Evolutionary conservation across 2,888 invertebrate species (phyloP).

Genomic region (Macaria liturata): DNA sequence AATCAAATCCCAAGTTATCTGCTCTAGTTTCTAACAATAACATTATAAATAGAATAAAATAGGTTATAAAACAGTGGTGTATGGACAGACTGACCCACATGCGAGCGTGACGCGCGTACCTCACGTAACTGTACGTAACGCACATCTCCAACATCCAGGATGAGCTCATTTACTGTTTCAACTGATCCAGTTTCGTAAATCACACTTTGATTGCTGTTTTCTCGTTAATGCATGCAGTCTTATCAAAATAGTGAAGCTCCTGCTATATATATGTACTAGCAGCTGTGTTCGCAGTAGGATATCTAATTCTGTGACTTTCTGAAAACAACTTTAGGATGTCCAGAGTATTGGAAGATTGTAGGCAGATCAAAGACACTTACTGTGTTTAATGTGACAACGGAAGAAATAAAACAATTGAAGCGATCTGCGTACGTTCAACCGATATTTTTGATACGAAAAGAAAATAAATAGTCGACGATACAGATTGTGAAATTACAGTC

Average conservation of each 20-base stretch:
- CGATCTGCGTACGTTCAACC: background rate
- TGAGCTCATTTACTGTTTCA: slow-evolving; percentile 51
- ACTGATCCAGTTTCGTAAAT: slow-evolving; percentile 53
- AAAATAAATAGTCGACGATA: background rate
- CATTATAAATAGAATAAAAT: slow-evolving; percentile 65
- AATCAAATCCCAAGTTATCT: slow-evolving; percentile 44
- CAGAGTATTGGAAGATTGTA: no score
- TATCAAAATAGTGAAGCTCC: slow-evolving; percentile 22
- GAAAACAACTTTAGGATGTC: no score
- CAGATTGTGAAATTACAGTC: background rate
- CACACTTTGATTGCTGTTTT: slow-evolving; percentile 28
- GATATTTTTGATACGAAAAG: background rate
- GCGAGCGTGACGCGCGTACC: slow-evolving; percentile 63
- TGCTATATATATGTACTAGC: background rate
- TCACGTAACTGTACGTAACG: slow-evolving; percentile 66
- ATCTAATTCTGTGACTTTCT: background rate
- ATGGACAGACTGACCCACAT: slow-evolving; percentile 75
- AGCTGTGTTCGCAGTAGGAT: background rate
- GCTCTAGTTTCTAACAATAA: slow-evolving; percentile 53
- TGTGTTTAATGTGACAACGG: background rate
- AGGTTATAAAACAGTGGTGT: slow-evolving; percentile 67
- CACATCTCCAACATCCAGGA: slow-evolving; percentile 43
- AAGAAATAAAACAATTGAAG: slow-evolving; percentile 5
- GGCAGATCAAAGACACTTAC: no score
- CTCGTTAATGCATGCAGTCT: slow-evolving; percentile 24